A percentile compares a stretch with the other conserved stretches of the same genome.
Evolutionary conservation across 2,797 vertebrate species (phyloP).

Genomic region (Sarcoramphus papa): DNA sequence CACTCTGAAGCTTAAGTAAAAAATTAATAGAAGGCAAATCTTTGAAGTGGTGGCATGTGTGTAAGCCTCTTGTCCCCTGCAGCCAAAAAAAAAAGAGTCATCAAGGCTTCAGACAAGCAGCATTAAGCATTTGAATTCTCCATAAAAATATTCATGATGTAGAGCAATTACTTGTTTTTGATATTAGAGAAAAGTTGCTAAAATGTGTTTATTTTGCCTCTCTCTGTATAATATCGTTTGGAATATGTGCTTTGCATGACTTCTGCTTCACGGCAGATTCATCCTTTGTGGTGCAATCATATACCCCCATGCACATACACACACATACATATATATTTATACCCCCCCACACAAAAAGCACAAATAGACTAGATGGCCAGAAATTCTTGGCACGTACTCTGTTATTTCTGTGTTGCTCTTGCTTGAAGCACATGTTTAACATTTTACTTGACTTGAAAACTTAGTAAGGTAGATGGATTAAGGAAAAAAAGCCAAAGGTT

Average conservation of each 20-base stretch:
- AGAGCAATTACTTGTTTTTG: constrained; percentile 45
- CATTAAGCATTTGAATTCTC: constrained; percentile 44
- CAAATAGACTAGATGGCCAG: background rate
- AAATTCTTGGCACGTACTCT: constrained; percentile 5
- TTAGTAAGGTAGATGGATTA: constrained; percentile 63
- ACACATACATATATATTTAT: background rate
- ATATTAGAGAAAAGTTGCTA: constrained; percentile 52
- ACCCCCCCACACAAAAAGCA: background rate
- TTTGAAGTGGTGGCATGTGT: constrained; percentile 60
- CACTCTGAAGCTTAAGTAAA: constrained; percentile 57
- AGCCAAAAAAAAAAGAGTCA: constrained; percentile 54
- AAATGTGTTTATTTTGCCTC: constrained; percentile 35
- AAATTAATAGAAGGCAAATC: constrained; percentile 64
- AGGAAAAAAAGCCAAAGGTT: constrained; percentile 63
- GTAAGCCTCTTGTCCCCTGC: constrained; percentile 62
- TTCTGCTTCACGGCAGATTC: background rate
- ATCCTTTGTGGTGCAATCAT: background rate
- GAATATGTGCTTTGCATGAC: background rate
- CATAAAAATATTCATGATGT: constrained; percentile 46
- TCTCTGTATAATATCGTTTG: background rate
- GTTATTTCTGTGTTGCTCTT: constrained; percentile 12
- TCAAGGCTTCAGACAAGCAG: constrained; percentile 60
- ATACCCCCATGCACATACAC: background rate
- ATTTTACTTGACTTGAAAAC: constrained; percentile 63
- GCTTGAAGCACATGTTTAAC: constrained; percentile 31